Conservation (phyloP, 2,888 invertebrate genomes). For the Oxytorus armatus region DNA sequence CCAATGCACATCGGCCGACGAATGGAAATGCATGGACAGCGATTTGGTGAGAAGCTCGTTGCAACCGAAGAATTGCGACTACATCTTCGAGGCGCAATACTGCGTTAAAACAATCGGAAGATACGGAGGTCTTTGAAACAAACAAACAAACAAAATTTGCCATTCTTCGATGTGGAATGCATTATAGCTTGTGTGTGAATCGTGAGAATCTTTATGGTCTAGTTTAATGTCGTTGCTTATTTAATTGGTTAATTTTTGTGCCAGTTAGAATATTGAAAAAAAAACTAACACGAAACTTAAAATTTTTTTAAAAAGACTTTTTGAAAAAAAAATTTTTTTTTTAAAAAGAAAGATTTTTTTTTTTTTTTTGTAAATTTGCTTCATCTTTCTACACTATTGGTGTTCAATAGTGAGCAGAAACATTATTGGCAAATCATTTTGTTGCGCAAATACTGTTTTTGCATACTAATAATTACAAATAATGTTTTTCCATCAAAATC, state of each 20-base stretch:
- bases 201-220: neutral
- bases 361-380: too few species aligned
- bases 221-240: neutral
- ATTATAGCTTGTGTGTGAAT: neutral
- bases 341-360: too few species aligned
- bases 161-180: constrained; percentile 34
- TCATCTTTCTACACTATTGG: too few species aligned
- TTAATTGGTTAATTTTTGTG: neutral
- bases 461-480: too few species aligned
- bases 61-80: constrained; percentile 88
- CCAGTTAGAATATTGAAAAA: too few species aligned
- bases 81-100: constrained; percentile 92
- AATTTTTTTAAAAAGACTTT: too few species aligned
- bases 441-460: too few species aligned
- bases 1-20: constrained; percentile 90
- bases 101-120: constrained; percentile 90
- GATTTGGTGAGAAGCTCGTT: constrained; percentile 88
- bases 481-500: too few species aligned
- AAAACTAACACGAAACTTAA: too few species aligned
- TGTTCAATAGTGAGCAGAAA: too few species aligned
- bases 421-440: too few species aligned
- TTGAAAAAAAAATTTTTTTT: too few species aligned
- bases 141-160: constrained; percentile 31
- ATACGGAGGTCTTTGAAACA: constrained; percentile 80
- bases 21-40: constrained; percentile 87